Evolutionary conservation across 2,888 invertebrate genomes (phyloP).

Genomic region (Hermodice carunculata): DNA sequence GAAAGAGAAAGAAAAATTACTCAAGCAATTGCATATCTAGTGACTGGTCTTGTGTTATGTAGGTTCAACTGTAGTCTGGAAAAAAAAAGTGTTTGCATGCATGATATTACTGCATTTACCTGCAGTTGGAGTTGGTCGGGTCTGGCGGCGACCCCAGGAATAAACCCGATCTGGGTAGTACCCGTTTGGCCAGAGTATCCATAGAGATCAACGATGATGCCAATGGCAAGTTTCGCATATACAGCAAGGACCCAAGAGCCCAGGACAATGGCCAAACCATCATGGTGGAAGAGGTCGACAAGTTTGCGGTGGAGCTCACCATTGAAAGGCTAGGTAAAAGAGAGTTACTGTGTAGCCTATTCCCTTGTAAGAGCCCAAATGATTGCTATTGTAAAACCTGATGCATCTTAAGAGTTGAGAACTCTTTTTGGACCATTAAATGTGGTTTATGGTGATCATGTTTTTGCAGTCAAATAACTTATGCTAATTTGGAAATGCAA

Average conservation of each 20-base stretch:
- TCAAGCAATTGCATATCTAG: no score
- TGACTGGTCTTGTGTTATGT: no score
- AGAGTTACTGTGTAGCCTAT: no score
- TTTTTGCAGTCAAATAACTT: no score
- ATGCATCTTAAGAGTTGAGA: no score
- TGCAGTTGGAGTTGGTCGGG: constrained; percentile 52
- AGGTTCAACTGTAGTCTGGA: no score
- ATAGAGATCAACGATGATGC: constrained; percentile 64
- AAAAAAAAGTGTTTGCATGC: background rate
- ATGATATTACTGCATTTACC: constrained; percentile 45
- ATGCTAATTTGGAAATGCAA: no score
- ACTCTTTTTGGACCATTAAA: no score
- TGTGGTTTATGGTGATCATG: no score
- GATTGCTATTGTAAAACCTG: no score
- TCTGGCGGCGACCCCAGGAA: constrained; percentile 45
- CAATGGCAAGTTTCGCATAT: constrained; percentile 60
- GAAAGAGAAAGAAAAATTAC: no score
- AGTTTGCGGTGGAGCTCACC: constrained; percentile 60
- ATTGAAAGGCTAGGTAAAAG: constrained; percentile 63
- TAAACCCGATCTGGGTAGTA: constrained; percentile 50
- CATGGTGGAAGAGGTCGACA: constrained; percentile 57
- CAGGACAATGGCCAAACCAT: constrained; percentile 45
- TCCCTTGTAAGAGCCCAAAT: no score
- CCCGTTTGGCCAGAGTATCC: constrained; percentile 47
- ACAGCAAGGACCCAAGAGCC: constrained; percentile 55